Evolutionary conservation across 92 coral and sea anemone species (phyloP).

Genomic region (Desmophyllum pertusum): DNA sequence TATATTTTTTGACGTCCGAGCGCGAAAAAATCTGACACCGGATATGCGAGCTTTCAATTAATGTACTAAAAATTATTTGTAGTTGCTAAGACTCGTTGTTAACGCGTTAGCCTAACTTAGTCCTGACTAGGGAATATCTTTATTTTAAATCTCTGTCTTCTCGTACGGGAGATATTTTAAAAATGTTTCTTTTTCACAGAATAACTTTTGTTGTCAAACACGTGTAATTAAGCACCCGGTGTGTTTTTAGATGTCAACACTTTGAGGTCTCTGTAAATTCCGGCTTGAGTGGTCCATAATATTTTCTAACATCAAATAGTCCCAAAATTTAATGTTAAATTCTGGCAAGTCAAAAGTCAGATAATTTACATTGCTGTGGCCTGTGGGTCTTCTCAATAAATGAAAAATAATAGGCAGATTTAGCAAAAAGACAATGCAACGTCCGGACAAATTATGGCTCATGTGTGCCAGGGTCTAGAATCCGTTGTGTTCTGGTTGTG

Average conservation of each 20-base stretch:
- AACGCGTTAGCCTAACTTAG: not conserved
- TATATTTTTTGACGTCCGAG: not conserved
- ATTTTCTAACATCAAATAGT: too few species aligned
- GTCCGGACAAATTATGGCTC: too few species aligned
- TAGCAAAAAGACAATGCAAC: too few species aligned
- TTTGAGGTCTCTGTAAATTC: not conserved
- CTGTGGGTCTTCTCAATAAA: too few species aligned
- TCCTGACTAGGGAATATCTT: not conserved
- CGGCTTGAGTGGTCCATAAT: not conserved
- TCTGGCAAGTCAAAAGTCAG: too few species aligned
- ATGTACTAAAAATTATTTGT: not conserved
- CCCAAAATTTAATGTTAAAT: too few species aligned
- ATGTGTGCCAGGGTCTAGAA: too few species aligned
- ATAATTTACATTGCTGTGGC: too few species aligned
- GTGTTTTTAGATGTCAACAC: not conserved
- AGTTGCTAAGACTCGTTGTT: not conserved
- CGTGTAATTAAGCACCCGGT: too few species aligned
- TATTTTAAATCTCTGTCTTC: not conserved
- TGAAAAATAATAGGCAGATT: too few species aligned
- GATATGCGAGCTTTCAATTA: not conserved
- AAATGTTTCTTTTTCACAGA: not conserved
- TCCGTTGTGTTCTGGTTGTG: too few species aligned
- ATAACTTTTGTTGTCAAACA: not conserved
- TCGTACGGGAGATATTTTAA: too few species aligned
- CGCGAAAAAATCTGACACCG: not conserved